phyloP scores from a whole-genome alignment of 2,113 vertebrate species.

The Lynx canadensis region DNA sequence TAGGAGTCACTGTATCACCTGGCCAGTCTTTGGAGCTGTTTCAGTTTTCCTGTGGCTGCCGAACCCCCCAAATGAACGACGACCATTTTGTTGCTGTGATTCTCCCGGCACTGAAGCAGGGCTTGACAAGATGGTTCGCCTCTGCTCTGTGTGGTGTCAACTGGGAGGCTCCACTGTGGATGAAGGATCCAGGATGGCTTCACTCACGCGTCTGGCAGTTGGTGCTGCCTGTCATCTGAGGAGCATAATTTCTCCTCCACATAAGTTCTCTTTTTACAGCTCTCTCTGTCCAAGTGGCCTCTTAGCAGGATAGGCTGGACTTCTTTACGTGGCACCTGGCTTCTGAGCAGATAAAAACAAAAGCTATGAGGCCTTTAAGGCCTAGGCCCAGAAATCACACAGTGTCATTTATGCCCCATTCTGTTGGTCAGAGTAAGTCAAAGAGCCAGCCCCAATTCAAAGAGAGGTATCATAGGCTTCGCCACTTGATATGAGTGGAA shows the following conservation, averaged over 20 bases:
- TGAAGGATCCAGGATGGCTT: neutral
- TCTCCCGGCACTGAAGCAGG: neutral
- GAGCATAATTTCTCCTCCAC: neutral
- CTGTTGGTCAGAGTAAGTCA: neutral
- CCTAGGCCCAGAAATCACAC: neutral
- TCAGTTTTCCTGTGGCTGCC: neutral
- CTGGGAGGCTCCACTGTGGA: neutral
- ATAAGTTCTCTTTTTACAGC: neutral
- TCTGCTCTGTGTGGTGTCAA: neutral
- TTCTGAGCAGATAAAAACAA: neutral
- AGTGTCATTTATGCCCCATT: neutral
- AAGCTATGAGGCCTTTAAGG: neutral
- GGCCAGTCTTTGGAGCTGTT: neutral
- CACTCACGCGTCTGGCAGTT: neutral
- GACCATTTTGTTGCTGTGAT: neutral
- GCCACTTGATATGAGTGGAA: neutral
- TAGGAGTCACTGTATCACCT: neutral
- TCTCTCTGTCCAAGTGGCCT: neutral
- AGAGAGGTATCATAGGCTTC: neutral
- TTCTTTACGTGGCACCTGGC: neutral
- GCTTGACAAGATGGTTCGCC: neutral
- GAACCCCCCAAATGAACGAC: neutral
- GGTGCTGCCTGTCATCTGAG: neutral
- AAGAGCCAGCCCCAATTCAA: neutral
- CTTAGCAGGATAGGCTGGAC: neutral